phyloP scores from a whole-genome alignment of 2,113 vertebrate species.

The Ceyx melanurus region DNA sequence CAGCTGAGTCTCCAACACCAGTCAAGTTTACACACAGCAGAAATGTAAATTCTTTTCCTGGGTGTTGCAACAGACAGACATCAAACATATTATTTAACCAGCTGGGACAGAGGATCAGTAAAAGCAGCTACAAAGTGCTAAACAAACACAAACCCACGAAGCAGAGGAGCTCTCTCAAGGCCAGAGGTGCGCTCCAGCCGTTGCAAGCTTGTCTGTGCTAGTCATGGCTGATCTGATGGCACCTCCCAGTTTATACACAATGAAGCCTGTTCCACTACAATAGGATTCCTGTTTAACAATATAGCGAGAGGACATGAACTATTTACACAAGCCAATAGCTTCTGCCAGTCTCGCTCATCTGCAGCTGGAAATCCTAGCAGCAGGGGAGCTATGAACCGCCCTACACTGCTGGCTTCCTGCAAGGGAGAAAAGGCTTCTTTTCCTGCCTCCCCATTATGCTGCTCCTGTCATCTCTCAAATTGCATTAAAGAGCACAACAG shows the following conservation, averaged over 20 bases:
- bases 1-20: background rate
- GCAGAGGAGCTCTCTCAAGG: background rate
- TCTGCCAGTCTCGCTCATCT: background rate
- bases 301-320: background rate
- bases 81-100: conserved; percentile 2
- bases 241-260: conserved; percentile 48
- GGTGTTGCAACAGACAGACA: background rate
- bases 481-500: background rate
- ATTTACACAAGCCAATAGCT: background rate
- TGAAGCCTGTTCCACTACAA: background rate
- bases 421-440: background rate
- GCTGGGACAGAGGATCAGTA: background rate
- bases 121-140: background rate
- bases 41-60: background rate
- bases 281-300: background rate
- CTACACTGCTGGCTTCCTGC: background rate
- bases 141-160: background rate
- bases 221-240: background rate
- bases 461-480: conserved; percentile 14
- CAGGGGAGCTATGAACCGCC: background rate
- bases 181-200: background rate
- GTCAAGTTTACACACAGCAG: background rate
- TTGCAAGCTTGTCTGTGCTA: background rate
- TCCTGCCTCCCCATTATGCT: background rate
- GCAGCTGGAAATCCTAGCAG: conserved; percentile 4